Evolutionary conservation across 1,140 invertebrate species (phyloP).

Genomic region (Pachypeltis micranthus): DNA sequence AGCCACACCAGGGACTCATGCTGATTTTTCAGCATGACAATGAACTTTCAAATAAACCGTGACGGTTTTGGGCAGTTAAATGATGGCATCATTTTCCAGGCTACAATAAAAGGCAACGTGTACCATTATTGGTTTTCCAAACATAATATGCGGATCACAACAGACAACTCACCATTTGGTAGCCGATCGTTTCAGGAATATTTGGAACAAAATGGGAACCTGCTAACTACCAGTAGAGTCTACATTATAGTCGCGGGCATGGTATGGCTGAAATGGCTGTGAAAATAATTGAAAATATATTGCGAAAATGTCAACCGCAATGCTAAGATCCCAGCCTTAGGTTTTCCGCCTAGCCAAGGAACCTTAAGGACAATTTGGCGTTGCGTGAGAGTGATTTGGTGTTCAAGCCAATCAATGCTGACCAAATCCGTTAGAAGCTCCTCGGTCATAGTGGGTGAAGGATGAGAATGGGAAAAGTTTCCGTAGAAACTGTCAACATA

Average conservation of each 20-base stretch:
- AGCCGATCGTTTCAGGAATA: background rate
- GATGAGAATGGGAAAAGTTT: conserved; percentile 1
- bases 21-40: too few relatives aligned
- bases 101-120: too few relatives aligned
- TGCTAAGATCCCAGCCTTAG: background rate
- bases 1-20: too few relatives aligned
- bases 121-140: too few relatives aligned
- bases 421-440: background rate
- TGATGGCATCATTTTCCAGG: too few relatives aligned
- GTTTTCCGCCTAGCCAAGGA: conserved; percentile 2
- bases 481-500: conserved; percentile 1
- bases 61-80: too few relatives aligned
- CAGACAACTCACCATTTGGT: conserved; percentile 7
- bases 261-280: conserved; percentile 1
- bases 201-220: background rate
- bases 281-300: background rate
- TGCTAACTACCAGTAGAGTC: conserved; percentile 3
- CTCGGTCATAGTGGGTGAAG: background rate
- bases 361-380: background rate
- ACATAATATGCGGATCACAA: too few relatives aligned
- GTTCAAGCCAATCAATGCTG: background rate
- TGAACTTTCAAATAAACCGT: too few relatives aligned
- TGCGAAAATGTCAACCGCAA: conserved; percentile 6
- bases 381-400: background rate
- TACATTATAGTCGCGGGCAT: background rate